Base-by-base conservation (phyloP, 2,797 vertebrate genomes). In the Pteronotus mesoamericanus region DNA sequence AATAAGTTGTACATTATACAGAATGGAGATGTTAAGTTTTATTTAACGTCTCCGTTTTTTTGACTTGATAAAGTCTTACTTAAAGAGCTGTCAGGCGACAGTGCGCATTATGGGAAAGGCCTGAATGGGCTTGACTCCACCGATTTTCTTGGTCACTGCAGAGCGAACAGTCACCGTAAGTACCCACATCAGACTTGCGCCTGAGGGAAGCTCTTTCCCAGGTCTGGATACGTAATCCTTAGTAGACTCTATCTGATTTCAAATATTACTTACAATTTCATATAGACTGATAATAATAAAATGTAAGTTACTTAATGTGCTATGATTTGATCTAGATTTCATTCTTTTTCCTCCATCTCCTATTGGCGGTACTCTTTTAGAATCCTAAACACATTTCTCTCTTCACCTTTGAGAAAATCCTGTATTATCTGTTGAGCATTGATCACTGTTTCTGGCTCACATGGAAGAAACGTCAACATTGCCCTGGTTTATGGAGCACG, bases 401-500 rank as follows among this genome's bases (percentile, higher is more conserved):
- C 48, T 75, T 89, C 75, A 57, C 37, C 44, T 96, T 89, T 88
- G 51, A 89, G 77, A 96, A 79, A 91, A 75, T 82, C 16, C 26
- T 66, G 88, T 48, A 42, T 66, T 95, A 92, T 91, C 92, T 93
- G 75, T 77, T 77, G n/a, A 87, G 34, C 29, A 86, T 80, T 88
- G 85, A 92, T 94, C 92, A 84, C 42, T 29, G 14, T 48, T 57
- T 18, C 29, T 83, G 46, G 6, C 34, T 94, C 21, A 61, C 19
- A 42, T 15, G n/a, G 51, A 32, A 83, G 55, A 96, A 77, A 69
- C 2, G 3, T 64, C 80, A 86, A 39, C 19, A 24, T 18, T 72
- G 29, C 51, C n/a, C n/a, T 86, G 32, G 39, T 55, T 26, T 95
- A 51, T 83, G 48, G 32, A 68, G 32, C 64, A 4, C 92, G 66